Evolutionary conservation across 2,888 invertebrate genomes (phyloP).

Genomic region (Lepidocyrtinus sp.): DNA sequence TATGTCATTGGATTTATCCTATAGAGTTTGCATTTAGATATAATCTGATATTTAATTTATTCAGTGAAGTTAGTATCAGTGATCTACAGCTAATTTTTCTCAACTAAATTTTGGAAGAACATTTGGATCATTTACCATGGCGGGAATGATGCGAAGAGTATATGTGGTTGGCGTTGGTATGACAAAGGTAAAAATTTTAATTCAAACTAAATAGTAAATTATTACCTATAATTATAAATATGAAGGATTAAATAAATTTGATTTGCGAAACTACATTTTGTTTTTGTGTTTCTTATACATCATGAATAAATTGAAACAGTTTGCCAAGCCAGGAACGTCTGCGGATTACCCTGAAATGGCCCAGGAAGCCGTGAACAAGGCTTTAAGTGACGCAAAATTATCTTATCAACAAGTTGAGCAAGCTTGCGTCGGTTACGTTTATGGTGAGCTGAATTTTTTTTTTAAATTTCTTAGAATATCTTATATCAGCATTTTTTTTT

Average conservation of each 20-base stretch:
- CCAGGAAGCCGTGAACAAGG: slow-evolving; percentile 91
- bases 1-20: too few species aligned
- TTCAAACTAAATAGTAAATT: too few species aligned
- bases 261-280: neutral
- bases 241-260: neutral
- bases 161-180: slow-evolving; percentile 97
- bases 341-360: slow-evolving; percentile 97
- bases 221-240: slow-evolving; percentile 3
- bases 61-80: too few species aligned
- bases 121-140: slow-evolving; percentile 34
- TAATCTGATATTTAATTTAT: neutral
- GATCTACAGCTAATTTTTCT: too few species aligned
- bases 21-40: too few species aligned
- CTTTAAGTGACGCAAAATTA: slow-evolving; percentile 87
- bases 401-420: slow-evolving; percentile 86
- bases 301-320: too few species aligned
- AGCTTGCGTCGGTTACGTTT: slow-evolving; percentile 94
- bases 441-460: slow-evolving; percentile 76
- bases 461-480: neutral
- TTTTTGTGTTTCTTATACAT: too few species aligned
- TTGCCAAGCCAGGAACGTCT: slow-evolving; percentile 91
- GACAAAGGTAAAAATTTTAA: slow-evolving; percentile 83
- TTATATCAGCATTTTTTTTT: neutral
- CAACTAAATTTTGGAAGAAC: neutral
- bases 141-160: slow-evolving; percentile 75